phyloP scores from a whole-genome alignment of 2,888 invertebrate genomes.

The Bruchidius siliquastri region DNA sequence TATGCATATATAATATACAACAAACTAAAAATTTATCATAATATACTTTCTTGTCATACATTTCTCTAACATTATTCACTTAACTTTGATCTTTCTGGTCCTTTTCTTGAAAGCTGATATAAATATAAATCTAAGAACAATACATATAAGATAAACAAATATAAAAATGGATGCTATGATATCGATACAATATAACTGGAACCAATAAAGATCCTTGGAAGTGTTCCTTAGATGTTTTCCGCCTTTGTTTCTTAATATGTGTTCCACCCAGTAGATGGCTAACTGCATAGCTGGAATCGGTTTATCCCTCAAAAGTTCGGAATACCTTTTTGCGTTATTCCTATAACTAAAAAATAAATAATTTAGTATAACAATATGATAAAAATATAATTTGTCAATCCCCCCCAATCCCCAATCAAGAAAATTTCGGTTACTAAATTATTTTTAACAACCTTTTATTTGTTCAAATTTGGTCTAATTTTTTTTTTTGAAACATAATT shows the following conservation, averaged over 20 bases:
- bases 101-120: neutral
- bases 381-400: too few species aligned
- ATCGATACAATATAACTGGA: conserved; percentile 18
- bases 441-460: too few species aligned
- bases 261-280: conserved; percentile 24
- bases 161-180: conserved; percentile 7
- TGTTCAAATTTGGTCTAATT: too few species aligned
- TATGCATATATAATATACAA: too few species aligned
- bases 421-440: too few species aligned
- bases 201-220: conserved; percentile 18
- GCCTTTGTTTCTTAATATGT: conserved; percentile 12
- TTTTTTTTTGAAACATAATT: too few species aligned
- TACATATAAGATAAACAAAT: neutral
- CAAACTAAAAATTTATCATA: too few species aligned
- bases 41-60: too few species aligned
- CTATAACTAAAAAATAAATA: conserved; percentile 13
- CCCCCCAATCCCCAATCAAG: too few species aligned
- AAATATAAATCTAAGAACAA: neutral
- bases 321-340: conserved; percentile 13
- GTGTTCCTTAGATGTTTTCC: conserved; percentile 17
- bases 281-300: conserved; percentile 17
- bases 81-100: neutral
- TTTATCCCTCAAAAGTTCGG: conserved; percentile 15
- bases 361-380: neutral
- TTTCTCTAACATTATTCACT: too few species aligned